These are phyloP conservation scores for Eupithecia pulchellata DNA, from an alignment of 2,888 invertebrate species.

Conservation along the genomic window DNA sequence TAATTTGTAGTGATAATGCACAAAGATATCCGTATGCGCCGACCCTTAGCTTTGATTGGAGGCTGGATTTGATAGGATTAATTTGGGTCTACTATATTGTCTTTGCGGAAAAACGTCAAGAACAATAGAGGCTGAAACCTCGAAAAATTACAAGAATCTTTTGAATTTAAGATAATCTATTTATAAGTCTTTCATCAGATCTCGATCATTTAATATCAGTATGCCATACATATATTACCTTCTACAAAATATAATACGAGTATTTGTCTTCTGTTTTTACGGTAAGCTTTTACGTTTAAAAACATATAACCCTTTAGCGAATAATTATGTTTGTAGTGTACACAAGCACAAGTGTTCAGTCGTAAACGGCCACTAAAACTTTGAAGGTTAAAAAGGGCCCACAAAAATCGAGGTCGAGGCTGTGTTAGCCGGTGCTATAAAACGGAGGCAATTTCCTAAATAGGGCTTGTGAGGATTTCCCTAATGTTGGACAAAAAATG, in stretches of 20 bases:
- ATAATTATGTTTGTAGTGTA: slow-evolving; percentile 35
- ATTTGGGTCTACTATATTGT: not conserved
- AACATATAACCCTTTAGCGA: slow-evolving; percentile 11
- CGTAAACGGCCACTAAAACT: slow-evolving; percentile 57
- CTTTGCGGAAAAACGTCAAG: slow-evolving; percentile 4
- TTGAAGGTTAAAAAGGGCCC: slow-evolving; percentile 57
- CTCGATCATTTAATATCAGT: not conserved
- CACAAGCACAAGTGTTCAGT: slow-evolving; percentile 31
- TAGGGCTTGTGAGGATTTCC: slow-evolving; percentile 78
- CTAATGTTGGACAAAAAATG: slow-evolving; percentile 78
- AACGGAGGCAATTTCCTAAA: slow-evolving; percentile 78
- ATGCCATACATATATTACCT: not conserved
- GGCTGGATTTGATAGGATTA: slow-evolving; percentile 11
- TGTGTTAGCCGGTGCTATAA: slow-evolving; percentile 72
- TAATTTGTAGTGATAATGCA: not conserved
- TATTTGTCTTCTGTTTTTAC: not conserved
- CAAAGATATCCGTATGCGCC: not conserved
- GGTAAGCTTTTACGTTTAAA: not conserved
- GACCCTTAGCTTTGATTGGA: slow-evolving; percentile 8
- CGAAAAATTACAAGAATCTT: too few relatives aligned
- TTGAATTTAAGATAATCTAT: too few relatives aligned
- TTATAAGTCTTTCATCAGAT: not conserved
- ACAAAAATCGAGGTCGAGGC: slow-evolving; percentile 57
- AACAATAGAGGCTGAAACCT: not conserved
- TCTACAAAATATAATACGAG: not conserved